phyloP scores from a whole-genome alignment of 1,140 invertebrate species.

The Heliconius eleuchia region DNA sequence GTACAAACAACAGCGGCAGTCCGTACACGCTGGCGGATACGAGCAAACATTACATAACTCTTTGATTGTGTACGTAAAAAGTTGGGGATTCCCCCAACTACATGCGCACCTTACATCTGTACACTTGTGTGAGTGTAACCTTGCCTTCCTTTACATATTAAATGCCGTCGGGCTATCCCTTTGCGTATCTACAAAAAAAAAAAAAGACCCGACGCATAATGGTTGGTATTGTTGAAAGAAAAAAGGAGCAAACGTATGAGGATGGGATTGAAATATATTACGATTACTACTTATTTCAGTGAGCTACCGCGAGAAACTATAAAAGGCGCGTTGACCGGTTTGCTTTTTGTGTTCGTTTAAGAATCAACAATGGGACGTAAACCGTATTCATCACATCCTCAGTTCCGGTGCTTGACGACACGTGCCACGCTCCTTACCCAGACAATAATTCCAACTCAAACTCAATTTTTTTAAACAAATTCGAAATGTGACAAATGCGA shows the following conservation, averaged over 20 bases:
- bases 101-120: slow-evolving; percentile 70
- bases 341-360: slow-evolving; percentile 72
- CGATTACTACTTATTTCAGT: slow-evolving; percentile 75
- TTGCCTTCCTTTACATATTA: slow-evolving; percentile 81
- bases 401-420: slow-evolving; percentile 42
- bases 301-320: slow-evolving; percentile 70
- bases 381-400: slow-evolving; percentile 72
- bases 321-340: slow-evolving; percentile 77
- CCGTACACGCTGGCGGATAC: slow-evolving; percentile 70
- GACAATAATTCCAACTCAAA: not conserved
- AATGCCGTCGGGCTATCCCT: slow-evolving; percentile 79
- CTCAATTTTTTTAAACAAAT: not conserved
- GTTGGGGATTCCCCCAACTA: slow-evolving; percentile 79
- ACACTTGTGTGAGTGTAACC: slow-evolving; percentile 75
- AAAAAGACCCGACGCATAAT: slow-evolving; percentile 53
- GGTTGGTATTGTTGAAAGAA: slow-evolving; percentile 11
- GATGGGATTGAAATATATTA: slow-evolving; percentile 76
- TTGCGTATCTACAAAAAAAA: slow-evolving; percentile 74
- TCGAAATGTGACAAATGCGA: not conserved
- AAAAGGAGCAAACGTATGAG: slow-evolving; percentile 76
- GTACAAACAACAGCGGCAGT: slow-evolving; percentile 72
- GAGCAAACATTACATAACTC: slow-evolving; percentile 79
- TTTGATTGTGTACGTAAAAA: slow-evolving; percentile 81
- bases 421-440: not conserved
- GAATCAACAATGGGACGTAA: slow-evolving; percentile 77